Evolutionary conservation across 1,140 invertebrate species (phyloP), one percentile per base, ranked within the genome.

Genomic region (Saccostrea echinata): DNA sequence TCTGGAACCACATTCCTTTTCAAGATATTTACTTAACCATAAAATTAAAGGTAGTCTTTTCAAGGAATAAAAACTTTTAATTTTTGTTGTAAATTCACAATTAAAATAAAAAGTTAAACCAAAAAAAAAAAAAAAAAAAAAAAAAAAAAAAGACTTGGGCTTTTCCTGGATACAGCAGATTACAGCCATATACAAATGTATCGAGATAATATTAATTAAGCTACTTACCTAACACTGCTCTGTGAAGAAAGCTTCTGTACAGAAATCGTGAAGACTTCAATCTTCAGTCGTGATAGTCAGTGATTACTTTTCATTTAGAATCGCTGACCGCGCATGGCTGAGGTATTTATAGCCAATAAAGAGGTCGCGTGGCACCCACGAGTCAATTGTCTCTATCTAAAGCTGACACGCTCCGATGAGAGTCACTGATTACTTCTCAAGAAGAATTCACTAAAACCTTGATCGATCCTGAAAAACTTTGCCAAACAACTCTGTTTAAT

Each of bases 391-490:
- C 24, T 30, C 68, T 33, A 30, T 76, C 27, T 27, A 76, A 35
- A 33, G 27, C 11, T 76, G 68, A 33, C 68, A 76, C 68, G 68
- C 68, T 30, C 27, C 68, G 27, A 33, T 16, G 68, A 76, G 24
- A 30, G 6, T 33, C 68, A 6, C 68, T 76, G 68, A 76, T 76
- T 76, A 76, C 24, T 76, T 76, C 68, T 76, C 68, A 76, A 76
- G 68, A 9, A 76, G 27, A 76, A 27, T 76, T 76, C 8, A 27
- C 68, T 12, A 30, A 76, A 76, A 76, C 27, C 68, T 76, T 76
- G 27, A 76, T 30, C 27, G 27, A 24, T 64, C 24, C 9, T 24
- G n/a, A 64, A 21, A 64, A 18, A 4, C 18, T 76, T 76, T 76
- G 68, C 16, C 27, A 76, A 76, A 21, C 57, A 64, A 76, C 68